A percentile compares a stretch with the other conserved stretches of the same genome.
These are phyloP conservation scores for Ericerus pela DNA, from an alignment of 1,140 invertebrate genomes.

Conservation along the genomic window DNA sequence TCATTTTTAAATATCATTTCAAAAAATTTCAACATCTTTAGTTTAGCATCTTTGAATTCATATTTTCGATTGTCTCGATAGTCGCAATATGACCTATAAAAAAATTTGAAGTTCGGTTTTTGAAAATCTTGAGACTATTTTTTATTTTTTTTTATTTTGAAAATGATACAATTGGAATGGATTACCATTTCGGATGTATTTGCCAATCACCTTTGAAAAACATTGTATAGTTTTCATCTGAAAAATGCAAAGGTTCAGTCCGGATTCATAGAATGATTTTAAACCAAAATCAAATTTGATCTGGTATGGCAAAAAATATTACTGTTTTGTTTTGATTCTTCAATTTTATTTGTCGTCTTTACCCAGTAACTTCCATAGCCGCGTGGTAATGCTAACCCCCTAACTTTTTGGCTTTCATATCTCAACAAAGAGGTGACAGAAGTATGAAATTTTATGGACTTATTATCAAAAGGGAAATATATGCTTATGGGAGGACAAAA, in stretches of 20 bases:
- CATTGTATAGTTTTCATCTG: slow-evolving; percentile 35
- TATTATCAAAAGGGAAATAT: too few relatives aligned
- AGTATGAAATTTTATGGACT: too few relatives aligned
- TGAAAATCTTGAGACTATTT: slow-evolving; percentile 18
- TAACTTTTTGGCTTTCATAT: too few relatives aligned
- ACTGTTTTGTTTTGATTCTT: slow-evolving; percentile 24
- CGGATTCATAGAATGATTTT: too few relatives aligned
- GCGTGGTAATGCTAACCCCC: slow-evolving; percentile 61
- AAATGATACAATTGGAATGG: slow-evolving; percentile 1
- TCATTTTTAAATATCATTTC: slow-evolving; percentile 35
- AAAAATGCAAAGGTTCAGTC: slow-evolving; percentile 19
- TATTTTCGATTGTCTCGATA: slow-evolving; percentile 65
- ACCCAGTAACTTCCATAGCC: slow-evolving; percentile 61
- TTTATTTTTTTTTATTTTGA: not conserved
- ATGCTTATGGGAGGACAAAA: too few relatives aligned
- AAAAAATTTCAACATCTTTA: slow-evolving; percentile 59
- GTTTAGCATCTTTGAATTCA: slow-evolving; percentile 51
- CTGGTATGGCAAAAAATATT: not conserved
- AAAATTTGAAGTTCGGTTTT: slow-evolving; percentile 6
- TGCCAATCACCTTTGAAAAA: slow-evolving; percentile 61
- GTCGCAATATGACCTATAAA: slow-evolving; percentile 62
- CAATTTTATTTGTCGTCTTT: slow-evolving; percentile 30
- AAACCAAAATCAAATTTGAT: too few relatives aligned
- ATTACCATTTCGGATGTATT: slow-evolving; percentile 72
- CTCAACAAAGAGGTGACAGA: too few relatives aligned